phyloP scores from a whole-genome alignment of 2,797 vertebrate species.

The Tragelaphus oryx region DNA sequence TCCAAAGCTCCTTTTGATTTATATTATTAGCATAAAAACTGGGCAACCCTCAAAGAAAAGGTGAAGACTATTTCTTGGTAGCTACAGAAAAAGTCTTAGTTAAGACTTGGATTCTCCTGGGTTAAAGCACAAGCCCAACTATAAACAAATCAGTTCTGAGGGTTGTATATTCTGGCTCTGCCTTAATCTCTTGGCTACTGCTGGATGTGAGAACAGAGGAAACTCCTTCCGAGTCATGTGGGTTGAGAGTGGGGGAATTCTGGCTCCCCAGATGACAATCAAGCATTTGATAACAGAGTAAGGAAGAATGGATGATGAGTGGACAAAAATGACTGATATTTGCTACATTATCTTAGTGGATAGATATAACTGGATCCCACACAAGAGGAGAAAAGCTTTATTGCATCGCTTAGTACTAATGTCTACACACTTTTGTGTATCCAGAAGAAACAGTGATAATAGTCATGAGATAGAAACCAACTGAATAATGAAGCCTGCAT shows the following conservation, averaged over 20 bases:
- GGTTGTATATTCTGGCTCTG: background rate
- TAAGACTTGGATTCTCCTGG: background rate
- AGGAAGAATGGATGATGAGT: background rate
- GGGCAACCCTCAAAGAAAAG: background rate
- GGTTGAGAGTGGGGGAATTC: background rate
- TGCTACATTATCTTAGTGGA: background rate
- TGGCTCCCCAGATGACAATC: background rate
- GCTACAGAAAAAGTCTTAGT: background rate
- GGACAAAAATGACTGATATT: background rate
- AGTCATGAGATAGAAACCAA: background rate
- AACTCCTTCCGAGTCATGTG: background rate
- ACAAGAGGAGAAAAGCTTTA: background rate
- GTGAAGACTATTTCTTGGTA: background rate
- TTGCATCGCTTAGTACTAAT: background rate
- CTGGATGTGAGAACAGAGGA: background rate
- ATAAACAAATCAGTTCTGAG: background rate
- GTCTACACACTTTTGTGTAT: background rate
- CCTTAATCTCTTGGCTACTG: background rate
- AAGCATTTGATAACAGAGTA: background rate
- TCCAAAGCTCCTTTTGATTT: background rate
- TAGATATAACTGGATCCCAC: background rate
- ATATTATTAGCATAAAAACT: background rate
- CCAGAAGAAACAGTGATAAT: background rate
- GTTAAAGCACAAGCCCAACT: background rate
- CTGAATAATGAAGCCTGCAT: background rate